Percentiles rank a stretch among this genome's conserved stretches.
Evolutionary conservation across 2,113 vertebrate genomes (phyloP).

Genomic region (Myrmophylax atrothorax): DNA sequence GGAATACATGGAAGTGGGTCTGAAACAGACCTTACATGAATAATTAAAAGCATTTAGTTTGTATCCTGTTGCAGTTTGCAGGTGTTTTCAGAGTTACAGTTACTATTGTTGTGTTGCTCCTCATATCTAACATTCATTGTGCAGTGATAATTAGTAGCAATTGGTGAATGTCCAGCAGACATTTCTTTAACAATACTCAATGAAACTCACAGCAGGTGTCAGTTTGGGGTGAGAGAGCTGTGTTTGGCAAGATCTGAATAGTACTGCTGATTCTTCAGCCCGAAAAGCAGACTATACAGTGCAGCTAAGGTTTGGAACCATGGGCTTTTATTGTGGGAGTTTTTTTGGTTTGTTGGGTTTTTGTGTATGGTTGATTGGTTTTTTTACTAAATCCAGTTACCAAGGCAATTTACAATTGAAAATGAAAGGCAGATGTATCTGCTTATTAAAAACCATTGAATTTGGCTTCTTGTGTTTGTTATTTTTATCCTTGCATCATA

Average conservation of each 20-base stretch:
- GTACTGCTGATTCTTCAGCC: conserved; percentile 4
- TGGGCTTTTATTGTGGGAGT: background rate
- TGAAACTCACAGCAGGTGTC: background rate
- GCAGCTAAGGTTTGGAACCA: conserved; percentile 30
- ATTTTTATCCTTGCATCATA: background rate
- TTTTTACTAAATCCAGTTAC: conserved; percentile 62
- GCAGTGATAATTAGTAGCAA: background rate
- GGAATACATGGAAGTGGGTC: background rate
- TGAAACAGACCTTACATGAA: background rate
- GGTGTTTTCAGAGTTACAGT: background rate
- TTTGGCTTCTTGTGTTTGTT: background rate
- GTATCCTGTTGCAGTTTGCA: background rate
- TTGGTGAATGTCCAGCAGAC: background rate
- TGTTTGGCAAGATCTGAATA: background rate
- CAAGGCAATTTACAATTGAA: conserved; percentile 72
- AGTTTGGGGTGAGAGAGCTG: background rate
- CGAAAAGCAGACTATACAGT: conserved; percentile 29
- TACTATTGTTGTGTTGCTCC: background rate
- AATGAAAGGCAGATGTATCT: conserved; percentile 60
- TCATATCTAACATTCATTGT: background rate
- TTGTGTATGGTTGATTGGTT: background rate
- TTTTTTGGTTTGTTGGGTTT: background rate
- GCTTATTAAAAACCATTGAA: background rate
- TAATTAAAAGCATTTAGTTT: background rate
- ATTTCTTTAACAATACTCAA: conserved; percentile 1